Conservation (phyloP, 64 coral and sea anemone genomes). For the Acropora yongei region DNA sequence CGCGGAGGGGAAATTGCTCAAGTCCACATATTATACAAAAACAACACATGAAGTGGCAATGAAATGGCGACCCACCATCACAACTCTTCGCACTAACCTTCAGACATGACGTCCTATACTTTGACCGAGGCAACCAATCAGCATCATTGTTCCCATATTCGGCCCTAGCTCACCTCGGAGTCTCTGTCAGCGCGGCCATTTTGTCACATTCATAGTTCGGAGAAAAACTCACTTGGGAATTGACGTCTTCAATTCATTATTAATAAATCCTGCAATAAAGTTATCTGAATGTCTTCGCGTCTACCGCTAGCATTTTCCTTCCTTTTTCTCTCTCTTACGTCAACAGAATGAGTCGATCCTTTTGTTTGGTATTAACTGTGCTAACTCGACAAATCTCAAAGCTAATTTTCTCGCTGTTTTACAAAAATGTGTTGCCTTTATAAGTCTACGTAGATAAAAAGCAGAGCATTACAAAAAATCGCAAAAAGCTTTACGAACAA, state of each 20-base stretch:
- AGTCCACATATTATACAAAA: slow-evolving; percentile 73
- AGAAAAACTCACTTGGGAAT: not conserved
- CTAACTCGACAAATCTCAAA: too few relatives aligned
- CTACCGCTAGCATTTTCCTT: not conserved
- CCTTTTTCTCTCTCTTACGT: not conserved
- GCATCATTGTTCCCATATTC: slow-evolving; percentile 74
- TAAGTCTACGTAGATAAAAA: too few relatives aligned
- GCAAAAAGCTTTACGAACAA: too few relatives aligned
- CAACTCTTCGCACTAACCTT: slow-evolving; percentile 83
- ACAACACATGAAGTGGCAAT: slow-evolving; percentile 68
- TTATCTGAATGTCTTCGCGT: slow-evolving; percentile 8
- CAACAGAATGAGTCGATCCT: too few relatives aligned
- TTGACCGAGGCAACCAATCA: slow-evolving; percentile 87
- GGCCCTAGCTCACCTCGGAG: slow-evolving; percentile 70
- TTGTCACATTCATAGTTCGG: not conserved
- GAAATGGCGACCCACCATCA: slow-evolving; percentile 88
- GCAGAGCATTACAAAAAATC: too few relatives aligned
- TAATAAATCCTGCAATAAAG: not conserved
- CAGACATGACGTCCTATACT: slow-evolving; percentile 93
- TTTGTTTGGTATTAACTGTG: too few relatives aligned
- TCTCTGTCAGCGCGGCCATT: slow-evolving; percentile 73
- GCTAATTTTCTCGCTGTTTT: too few relatives aligned
- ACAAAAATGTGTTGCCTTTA: too few relatives aligned
- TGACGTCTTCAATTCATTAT: not conserved
- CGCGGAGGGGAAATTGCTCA: slow-evolving; percentile 11